phyloP scores from a whole-genome alignment of 2,113 vertebrate species.

The Vulpes vulpes region DNA sequence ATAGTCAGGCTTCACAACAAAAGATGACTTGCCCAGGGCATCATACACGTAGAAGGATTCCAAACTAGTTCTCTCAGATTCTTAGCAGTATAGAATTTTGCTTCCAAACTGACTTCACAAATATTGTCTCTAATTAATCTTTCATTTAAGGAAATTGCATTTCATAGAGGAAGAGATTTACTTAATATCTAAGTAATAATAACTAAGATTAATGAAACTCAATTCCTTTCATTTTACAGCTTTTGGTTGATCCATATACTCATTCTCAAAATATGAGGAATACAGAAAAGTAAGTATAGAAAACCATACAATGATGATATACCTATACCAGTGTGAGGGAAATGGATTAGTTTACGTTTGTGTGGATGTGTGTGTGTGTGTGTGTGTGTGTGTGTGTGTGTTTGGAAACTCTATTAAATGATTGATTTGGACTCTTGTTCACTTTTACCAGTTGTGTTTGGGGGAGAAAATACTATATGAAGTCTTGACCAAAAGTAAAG shows the following conservation, averaged over 20 bases:
- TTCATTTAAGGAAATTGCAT: background rate
- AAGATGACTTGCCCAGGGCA: background rate
- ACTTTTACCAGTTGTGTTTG: slow-evolving; percentile 37
- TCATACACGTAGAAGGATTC: background rate
- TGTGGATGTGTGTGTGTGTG: background rate
- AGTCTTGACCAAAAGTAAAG: slow-evolving; percentile 72
- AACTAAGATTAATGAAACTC: background rate
- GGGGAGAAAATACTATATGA: slow-evolving; percentile 58
- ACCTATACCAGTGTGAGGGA: background rate
- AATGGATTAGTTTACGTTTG: background rate
- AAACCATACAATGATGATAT: background rate
- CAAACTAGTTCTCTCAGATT: background rate
- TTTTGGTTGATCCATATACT: background rate
- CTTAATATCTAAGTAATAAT: background rate
- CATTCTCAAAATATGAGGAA: background rate
- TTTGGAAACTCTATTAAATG: background rate
- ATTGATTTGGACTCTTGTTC: background rate
- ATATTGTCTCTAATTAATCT: background rate
- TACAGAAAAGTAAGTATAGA: background rate
- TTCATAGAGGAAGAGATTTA: background rate
- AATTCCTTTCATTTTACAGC: background rate
- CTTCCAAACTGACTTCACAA: background rate
- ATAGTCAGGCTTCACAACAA: background rate
- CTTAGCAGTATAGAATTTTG: background rate
- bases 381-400: background rate